Evolutionary conservation across 92 coral and sea anemone genomes (phyloP).

Genomic region (Bergia puertoricense): DNA sequence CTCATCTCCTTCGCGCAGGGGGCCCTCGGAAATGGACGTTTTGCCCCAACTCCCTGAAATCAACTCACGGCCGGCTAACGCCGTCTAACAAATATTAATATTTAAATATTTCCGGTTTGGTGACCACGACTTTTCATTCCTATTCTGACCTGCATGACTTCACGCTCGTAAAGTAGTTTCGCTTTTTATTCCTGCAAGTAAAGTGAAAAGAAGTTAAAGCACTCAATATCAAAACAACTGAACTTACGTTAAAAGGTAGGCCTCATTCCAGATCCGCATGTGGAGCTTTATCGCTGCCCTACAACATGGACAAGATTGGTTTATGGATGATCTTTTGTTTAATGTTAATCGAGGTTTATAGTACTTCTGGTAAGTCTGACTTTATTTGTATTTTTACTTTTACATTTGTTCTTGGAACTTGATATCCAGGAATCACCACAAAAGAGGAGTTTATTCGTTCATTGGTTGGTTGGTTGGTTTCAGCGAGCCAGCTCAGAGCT

Average conservation of each 20-base stretch:
- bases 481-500: not conserved
- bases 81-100: too few species aligned
- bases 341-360: not conserved
- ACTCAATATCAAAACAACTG: not conserved
- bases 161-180: not conserved
- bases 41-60: not conserved
- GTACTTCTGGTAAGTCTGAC: slow-evolving; percentile 1
- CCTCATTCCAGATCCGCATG: not conserved
- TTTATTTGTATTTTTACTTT: not conserved
- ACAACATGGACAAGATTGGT: not conserved
- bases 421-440: not conserved
- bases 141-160: not conserved
- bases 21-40: not conserved
- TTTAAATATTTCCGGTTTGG: not conserved
- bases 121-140: not conserved
- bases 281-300: not conserved
- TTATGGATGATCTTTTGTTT: not conserved
- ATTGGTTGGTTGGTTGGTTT: not conserved
- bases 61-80: not conserved
- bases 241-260: not conserved
- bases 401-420: not conserved
- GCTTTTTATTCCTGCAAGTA: not conserved
- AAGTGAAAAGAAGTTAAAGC: not conserved
- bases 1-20: too few species aligned
- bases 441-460: not conserved